Evolutionary conservation across 2,888 invertebrate genomes (phyloP), one percentile per base, ranked within the genome.

Genomic region (Drosophila melanosoma): DNA sequence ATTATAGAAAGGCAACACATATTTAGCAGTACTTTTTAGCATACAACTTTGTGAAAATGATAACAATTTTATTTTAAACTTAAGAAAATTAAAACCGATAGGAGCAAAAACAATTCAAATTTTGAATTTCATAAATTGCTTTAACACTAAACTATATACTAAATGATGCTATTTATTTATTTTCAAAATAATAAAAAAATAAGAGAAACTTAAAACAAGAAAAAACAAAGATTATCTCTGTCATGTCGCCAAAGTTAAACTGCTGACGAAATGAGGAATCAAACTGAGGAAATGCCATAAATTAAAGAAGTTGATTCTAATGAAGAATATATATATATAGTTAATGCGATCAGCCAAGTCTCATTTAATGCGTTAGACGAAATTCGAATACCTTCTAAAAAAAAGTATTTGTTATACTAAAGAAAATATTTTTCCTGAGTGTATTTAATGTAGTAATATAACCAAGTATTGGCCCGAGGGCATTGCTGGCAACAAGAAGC

Each of bases 401-500:
- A 0, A 17, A 8, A n/a, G 17, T 38, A 7, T 17, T 36, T 8
- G 7, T 7, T 36, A 38, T 7, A 3, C 0, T 8, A 2, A n/a
- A 4, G 8, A 17, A n/a, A 10, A n/a, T 17, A 11, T 42, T 42
- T 42, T 33, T 8, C 23, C 32, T 32, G 15, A 40, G 48, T 71
- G 58, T 54, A 49, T 23, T 54, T 51, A 59, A 42, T 38, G 11
- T 56, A 11, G 53, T 56, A 67, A 60, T 80, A 68, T 74, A 74
- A 74, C 51, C 61, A 53, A 59, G 45, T 56, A 60, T 64, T 49
- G 65, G 69, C 81, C 35, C 52, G 61, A 42, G 68, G 73, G 65
- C 51, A 49, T 68, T 42, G 29, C 29, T 67, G 67, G 45, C 49
- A 57, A 65, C 70, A 61, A 60, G 76, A 51, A 78, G 15, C 53